A percentile compares a stretch with the other conserved stretches of the same genome.
These are phyloP conservation scores for Nesidiocoris tenuis DNA, from an alignment of 2,888 invertebrate genomes.

Conservation along the genomic window DNA sequence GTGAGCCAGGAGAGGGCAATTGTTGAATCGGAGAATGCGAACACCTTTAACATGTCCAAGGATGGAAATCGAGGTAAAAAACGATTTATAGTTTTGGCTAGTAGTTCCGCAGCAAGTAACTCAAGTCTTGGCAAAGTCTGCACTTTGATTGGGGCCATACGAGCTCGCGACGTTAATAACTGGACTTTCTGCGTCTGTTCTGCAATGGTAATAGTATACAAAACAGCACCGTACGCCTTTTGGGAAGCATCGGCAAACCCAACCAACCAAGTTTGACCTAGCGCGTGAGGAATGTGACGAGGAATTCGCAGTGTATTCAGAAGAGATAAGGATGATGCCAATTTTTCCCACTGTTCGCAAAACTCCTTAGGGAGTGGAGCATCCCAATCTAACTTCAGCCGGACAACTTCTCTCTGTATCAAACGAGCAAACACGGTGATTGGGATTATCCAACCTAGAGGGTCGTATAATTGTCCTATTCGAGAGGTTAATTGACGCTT, in stretches of 20 bases:
- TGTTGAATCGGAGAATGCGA: neutral
- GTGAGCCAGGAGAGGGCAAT: neutral
- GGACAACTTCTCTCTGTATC: neutral
- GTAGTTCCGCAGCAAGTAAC: neutral
- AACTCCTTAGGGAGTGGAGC: neutral
- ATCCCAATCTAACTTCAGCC: slow-evolving; percentile 8
- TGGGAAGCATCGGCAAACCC: no score
- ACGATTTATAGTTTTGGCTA: neutral
- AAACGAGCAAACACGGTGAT: neutral
- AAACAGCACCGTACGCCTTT: neutral
- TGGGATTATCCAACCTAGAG: slow-evolving; percentile 1
- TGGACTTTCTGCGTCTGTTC: neutral
- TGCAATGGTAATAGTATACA: neutral
- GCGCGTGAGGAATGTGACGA: neutral
- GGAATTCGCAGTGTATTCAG: slow-evolving; percentile 1
- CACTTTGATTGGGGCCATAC: neutral
- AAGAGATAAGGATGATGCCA: neutral
- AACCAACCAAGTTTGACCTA: neutral
- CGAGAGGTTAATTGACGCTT: slow-evolving; percentile 15
- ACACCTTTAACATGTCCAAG: neutral
- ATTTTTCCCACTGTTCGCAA: neutral
- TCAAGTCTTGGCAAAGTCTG: neutral
- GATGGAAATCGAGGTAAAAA: neutral
- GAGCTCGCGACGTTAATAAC: neutral
- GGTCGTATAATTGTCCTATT: slow-evolving; percentile 15